These are phyloP conservation scores for Enoplosus armatus DNA, from an alignment of 2,797 vertebrate genomes.

Conservation along the genomic window DNA sequence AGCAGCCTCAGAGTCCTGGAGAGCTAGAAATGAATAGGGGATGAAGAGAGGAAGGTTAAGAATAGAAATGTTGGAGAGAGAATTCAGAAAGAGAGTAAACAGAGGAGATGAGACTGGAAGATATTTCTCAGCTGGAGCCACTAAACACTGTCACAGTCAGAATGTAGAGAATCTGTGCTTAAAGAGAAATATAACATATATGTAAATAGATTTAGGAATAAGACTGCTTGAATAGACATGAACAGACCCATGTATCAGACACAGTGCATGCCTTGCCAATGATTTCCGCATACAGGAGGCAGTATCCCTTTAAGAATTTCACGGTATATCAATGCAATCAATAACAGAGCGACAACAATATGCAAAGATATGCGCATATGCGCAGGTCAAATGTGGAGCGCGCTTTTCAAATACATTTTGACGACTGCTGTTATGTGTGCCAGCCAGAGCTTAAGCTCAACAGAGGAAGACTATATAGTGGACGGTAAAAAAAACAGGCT, in stretches of 20 bases:
- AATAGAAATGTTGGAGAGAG: constrained; percentile 74
- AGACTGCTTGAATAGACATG: constrained; percentile 33
- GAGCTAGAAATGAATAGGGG: constrained; percentile 76
- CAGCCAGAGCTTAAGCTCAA: constrained; percentile 70
- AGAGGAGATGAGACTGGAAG: constrained; percentile 35
- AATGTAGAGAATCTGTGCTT: constrained; percentile 24
- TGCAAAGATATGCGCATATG: constrained; percentile 88
- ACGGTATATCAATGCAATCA: constrained; percentile 87
- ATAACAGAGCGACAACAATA: constrained; percentile 87
- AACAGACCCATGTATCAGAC: constrained; percentile 34
- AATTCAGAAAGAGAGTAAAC: constrained; percentile 66
- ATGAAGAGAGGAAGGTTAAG: constrained; percentile 78
- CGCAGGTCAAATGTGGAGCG: constrained; percentile 87
- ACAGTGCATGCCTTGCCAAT: constrained; percentile 50
- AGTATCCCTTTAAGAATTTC: constrained; percentile 86
- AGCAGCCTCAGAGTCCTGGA: constrained; percentile 79
- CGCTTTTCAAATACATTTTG: constrained; percentile 88
- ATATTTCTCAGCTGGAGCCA: constrained; percentile 18
- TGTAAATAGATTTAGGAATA: constrained; percentile 24
- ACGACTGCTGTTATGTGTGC: constrained; percentile 85
- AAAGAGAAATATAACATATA: constrained; percentile 47
- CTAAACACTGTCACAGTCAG: constrained; percentile 14
- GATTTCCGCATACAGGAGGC: constrained; percentile 82
- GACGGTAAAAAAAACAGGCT: constrained; percentile 75
- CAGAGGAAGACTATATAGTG: constrained; percentile 45